Evolutionary conservation across 2,888 invertebrate genomes (phyloP).

Genomic region (Amphiduros pacificus): DNA sequence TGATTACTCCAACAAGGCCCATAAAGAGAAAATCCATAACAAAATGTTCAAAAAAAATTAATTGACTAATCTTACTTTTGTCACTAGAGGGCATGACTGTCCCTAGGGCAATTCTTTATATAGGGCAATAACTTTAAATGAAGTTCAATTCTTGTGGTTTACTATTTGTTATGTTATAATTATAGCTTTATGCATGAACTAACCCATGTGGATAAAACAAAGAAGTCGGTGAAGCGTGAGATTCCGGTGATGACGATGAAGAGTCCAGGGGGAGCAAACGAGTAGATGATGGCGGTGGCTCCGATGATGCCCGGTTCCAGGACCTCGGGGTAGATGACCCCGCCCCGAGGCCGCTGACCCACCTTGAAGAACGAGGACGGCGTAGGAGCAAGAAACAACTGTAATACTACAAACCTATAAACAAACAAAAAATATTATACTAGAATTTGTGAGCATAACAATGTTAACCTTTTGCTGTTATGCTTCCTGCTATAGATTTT

Average conservation of each 20-base stretch:
- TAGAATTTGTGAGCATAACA: no score
- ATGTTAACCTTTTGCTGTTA: no score
- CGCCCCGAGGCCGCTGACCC: conserved; percentile 30
- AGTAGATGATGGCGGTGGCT: conserved; percentile 34
- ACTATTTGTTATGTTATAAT: no score
- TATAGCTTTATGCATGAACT: conserved; percentile 20
- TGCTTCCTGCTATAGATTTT: no score
- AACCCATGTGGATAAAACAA: conserved; percentile 36
- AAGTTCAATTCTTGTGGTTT: no score
- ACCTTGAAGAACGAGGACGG: conserved; percentile 42
- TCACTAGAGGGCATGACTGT: no score
- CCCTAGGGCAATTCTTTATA: no score
- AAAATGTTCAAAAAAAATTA: no score
- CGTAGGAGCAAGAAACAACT: conserved; percentile 44
- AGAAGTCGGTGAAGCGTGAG: conserved; percentile 26
- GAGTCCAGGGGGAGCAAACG: conserved; percentile 35
- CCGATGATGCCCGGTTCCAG: conserved; percentile 37
- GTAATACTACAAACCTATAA: conserved; percentile 47
- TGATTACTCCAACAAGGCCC: no score
- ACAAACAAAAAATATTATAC: background rate
- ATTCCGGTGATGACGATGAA: conserved; percentile 34
- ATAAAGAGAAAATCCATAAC: no score
- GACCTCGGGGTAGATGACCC: conserved; percentile 27
- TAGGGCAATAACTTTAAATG: no score
- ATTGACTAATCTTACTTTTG: no score